Evolutionary conservation across 2,888 invertebrate genomes (phyloP).

Genomic region (Ennomos quercinarius): DNA sequence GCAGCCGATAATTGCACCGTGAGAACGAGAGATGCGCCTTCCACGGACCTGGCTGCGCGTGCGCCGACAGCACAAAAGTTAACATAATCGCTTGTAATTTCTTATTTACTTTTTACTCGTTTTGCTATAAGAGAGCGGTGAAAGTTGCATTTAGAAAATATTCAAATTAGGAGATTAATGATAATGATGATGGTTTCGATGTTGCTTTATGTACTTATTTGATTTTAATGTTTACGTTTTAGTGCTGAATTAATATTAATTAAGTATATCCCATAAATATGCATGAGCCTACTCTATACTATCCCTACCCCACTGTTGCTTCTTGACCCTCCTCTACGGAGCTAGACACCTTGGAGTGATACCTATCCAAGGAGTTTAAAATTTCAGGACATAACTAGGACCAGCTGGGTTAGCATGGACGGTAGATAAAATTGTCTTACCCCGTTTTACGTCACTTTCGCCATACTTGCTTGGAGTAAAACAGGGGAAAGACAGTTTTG

Average conservation of each 20-base stretch:
- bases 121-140: conserved; percentile 32
- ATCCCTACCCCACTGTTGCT: too few relatives aligned
- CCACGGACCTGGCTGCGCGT: conserved; percentile 26
- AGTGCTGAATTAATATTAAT: conserved; percentile 16
- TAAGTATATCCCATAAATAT: conserved; percentile 15
- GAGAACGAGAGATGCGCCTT: conserved; percentile 58
- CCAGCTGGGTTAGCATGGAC: too few relatives aligned
- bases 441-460: too few relatives aligned
- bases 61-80: conserved; percentile 44
- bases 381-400: too few relatives aligned
- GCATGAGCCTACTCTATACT: not conserved
- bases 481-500: too few relatives aligned
- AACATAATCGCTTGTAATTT: conserved; percentile 32
- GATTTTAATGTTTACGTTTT: conserved; percentile 10
- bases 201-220: conserved; percentile 17
- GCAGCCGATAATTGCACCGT: conserved; percentile 80
- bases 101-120: conserved; percentile 20
- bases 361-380: too few relatives aligned
- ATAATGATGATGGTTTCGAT: conserved; percentile 19
- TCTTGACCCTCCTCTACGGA: too few relatives aligned
- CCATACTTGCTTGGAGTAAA: too few relatives aligned
- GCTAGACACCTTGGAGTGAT: too few relatives aligned
- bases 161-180: conserved; percentile 35
- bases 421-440: too few relatives aligned
- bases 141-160: conserved; percentile 43